These are phyloP conservation scores for Hipposideros armiger DNA, from an alignment of 2,113 vertebrate genomes.

Conservation along the genomic window DNA sequence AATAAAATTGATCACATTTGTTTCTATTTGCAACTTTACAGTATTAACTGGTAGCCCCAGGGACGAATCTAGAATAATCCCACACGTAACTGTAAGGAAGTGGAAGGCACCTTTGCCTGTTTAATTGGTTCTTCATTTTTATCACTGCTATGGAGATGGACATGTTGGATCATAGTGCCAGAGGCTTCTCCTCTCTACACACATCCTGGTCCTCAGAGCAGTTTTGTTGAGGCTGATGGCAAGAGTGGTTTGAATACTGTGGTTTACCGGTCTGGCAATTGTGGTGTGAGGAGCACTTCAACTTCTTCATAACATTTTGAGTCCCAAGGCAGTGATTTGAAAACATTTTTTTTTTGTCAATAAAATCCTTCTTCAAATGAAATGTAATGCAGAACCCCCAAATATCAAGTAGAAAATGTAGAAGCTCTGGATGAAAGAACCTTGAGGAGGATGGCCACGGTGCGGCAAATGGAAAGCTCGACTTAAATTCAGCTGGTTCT, in stretches of 20 bases:
- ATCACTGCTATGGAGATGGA: not conserved
- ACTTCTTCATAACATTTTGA: not conserved
- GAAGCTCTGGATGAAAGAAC: not conserved
- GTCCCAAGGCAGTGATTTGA: not conserved
- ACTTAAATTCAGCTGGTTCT: not conserved
- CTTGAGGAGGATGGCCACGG: not conserved
- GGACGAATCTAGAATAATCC: not conserved
- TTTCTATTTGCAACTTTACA: not conserved
- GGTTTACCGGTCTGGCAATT: not conserved
- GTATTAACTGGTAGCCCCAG: not conserved
- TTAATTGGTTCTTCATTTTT: not conserved
- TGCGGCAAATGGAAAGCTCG: fast-evolving
- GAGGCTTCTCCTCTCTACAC: not conserved
- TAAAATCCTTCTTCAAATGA: not conserved
- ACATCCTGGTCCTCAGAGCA: not conserved
- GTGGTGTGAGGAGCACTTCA: fast-evolving
- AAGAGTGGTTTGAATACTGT: fast-evolving
- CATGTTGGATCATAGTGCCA: no score
- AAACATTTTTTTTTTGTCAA: not conserved
- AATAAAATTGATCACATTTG: not conserved
- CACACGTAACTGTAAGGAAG: not conserved
- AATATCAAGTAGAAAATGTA: not conserved
- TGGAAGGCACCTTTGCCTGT: not conserved
- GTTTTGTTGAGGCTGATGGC: not conserved
- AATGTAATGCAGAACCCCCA: not conserved